phyloP scores from a whole-genome alignment of 1,140 invertebrate genomes.

The Drosophila miranda region DNA sequence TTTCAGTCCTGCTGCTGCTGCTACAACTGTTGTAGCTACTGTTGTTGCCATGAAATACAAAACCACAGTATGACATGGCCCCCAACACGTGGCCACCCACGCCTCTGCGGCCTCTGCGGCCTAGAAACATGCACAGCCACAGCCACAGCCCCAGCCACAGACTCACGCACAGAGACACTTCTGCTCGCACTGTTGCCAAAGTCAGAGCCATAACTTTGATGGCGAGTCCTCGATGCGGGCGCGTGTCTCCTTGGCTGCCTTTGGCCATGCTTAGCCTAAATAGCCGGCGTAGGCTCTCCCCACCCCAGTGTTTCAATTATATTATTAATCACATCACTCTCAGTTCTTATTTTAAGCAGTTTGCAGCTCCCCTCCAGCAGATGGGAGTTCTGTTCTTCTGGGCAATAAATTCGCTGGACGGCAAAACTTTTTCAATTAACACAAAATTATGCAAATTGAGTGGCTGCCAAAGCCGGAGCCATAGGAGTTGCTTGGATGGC shows the following conservation, averaged over 20 bases:
- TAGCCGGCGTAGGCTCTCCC: slow-evolving; percentile 10
- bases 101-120: too few relatives aligned
- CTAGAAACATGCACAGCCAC: too few relatives aligned
- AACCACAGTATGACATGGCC: slow-evolving; percentile 59
- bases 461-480: slow-evolving; percentile 46
- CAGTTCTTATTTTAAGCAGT: slow-evolving; percentile 66
- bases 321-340: slow-evolving; percentile 68
- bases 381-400: slow-evolving; percentile 10
- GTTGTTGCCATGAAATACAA: slow-evolving; percentile 68
- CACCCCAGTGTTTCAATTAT: slow-evolving; percentile 40
- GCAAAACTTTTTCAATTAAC: slow-evolving; percentile 75
- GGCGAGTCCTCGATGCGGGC: slow-evolving; percentile 25
- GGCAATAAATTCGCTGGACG: slow-evolving; percentile 58
- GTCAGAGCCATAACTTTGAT: slow-evolving; percentile 48
- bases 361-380: slow-evolving; percentile 20
- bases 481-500: slow-evolving; percentile 47
- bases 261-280: slow-evolving; percentile 19
- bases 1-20: slow-evolving; percentile 3
- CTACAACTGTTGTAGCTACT: not conserved
- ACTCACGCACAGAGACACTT: not conserved
- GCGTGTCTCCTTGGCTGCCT: slow-evolving; percentile 30
- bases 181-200: slow-evolving; percentile 21
- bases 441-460: slow-evolving; percentile 76
- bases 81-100: slow-evolving; percentile 41
- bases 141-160: not conserved